phyloP scores from a whole-genome alignment of 2,888 invertebrate genomes.

The Crematogaster levior region DNA sequence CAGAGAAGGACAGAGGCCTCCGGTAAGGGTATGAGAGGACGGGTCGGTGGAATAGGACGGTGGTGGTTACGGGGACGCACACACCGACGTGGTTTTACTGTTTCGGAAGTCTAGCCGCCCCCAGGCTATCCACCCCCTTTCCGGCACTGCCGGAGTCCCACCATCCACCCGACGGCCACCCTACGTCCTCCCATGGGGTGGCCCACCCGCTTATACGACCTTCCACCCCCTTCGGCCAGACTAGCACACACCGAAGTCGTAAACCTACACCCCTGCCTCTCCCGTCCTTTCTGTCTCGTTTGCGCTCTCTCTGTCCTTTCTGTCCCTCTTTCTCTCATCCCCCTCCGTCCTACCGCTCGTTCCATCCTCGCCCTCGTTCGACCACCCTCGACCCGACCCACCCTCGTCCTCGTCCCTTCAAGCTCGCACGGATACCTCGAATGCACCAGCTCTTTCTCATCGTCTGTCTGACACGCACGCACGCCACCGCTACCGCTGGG shows the following conservation, averaged over 20 bases:
- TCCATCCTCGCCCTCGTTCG: constrained; percentile 65
- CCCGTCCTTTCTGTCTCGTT: constrained; percentile 53
- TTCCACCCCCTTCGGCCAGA: constrained; percentile 80
- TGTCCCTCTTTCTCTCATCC: constrained; percentile 52
- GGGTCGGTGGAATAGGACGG: constrained; percentile 70
- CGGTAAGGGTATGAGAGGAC: constrained; percentile 57
- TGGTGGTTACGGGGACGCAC: constrained; percentile 77
- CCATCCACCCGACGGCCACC: constrained; percentile 72
- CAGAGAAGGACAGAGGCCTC: constrained; percentile 50
- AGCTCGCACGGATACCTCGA: constrained; percentile 75
- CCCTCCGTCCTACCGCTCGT: constrained; percentile 58
- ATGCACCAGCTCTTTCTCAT: constrained; percentile 81
- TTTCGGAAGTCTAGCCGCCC: constrained; percentile 83
- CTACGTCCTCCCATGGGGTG: constrained; percentile 68
- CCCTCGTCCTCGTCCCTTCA: constrained; percentile 65
- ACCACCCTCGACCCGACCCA: constrained; percentile 69
- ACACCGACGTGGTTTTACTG: constrained; percentile 81
- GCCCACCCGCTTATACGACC: constrained; percentile 81
- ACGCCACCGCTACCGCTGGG: constrained; percentile 75
- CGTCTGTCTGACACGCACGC: constrained; percentile 81
- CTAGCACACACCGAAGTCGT: constrained; percentile 79
- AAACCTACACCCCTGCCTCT: constrained; percentile 77
- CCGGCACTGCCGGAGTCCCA: constrained; percentile 69
- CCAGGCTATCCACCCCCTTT: constrained; percentile 78
- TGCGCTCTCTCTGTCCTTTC: constrained; percentile 60